Base-by-base conservation (phyloP, 1,140 invertebrate genomes). In the Euura saliciscinereae region DNA sequence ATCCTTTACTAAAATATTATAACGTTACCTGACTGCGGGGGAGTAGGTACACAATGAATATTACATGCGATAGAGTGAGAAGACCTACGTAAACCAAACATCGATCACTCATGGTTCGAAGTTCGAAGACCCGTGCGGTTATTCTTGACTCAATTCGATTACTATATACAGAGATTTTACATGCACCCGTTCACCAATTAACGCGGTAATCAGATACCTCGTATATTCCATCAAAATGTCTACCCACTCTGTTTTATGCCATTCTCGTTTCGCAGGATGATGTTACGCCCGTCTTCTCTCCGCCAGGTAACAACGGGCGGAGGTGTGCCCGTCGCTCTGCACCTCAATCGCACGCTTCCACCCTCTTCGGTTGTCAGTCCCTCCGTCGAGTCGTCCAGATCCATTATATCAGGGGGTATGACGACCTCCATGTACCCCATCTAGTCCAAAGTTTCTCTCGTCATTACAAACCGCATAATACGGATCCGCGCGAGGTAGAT, bases 361-460 rank as follows among this genome's bases (percentile, higher is more conserved):
- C 93, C 93, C 80, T 95, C 94, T 6, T 82, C 82, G 13, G 82
- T 84, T 0, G 85, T 84, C 67, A 85, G 86, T 4, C 88, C 87
- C 59, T 89, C 88, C 0, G 88, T 88, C n/a, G 87, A 87, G 77
- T 90, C 89, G 13, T 88, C 84, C 3, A 83, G 80, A 69, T 89
- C 87, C 71, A 94, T 87, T 78, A 96, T 96, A 82, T 96, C 94
- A 45, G 95, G 94, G n/a, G 95, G 94, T 77, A 96, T 94, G 73
- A 95, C 92, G 73, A 97, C 94, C 73, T 93, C 91, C 83, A 96
- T 89, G 79, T 92, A 91, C 69, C 94, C 94, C 89, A 94, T 94
- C 94, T 96, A 86, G 64, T 82, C 82, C 69, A 76, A 79, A 69
- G 71, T 59, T 59, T n/a, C 51, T 5, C 13, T 28, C 28, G 28